phyloP scores from a whole-genome alignment of 2,888 invertebrate species.

The Hermaeophaga mercurialis region DNA sequence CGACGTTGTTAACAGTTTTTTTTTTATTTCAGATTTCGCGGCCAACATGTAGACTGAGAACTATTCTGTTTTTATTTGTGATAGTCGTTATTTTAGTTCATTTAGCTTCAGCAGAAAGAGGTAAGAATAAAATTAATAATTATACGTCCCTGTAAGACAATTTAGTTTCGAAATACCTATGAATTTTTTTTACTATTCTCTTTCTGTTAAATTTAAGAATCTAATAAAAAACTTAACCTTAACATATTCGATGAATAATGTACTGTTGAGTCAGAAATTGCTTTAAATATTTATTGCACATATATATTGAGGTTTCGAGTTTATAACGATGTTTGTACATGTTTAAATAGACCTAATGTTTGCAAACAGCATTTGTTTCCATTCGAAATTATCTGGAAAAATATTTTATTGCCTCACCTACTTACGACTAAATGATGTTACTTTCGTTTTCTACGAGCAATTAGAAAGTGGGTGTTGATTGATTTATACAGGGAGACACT shows the following conservation, averaged over 20 bases:
- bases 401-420: slow-evolving; percentile 2
- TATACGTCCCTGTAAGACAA: too few species aligned
- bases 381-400: background rate
- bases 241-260: too few species aligned
- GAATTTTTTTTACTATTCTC: too few species aligned
- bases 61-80: slow-evolving; percentile 47
- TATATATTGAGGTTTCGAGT: background rate
- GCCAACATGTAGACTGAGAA: slow-evolving; percentile 47
- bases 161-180: too few species aligned
- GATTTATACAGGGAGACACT: background rate
- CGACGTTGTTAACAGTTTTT: slow-evolving; percentile 9
- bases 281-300: slow-evolving; percentile 1
- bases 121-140: too few species aligned
- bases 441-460: slow-evolving; percentile 3
- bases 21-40: slow-evolving; percentile 49
- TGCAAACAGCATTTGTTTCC: background rate
- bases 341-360: background rate
- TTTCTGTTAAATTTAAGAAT: too few species aligned
- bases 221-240: too few species aligned
- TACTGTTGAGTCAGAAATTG: too few species aligned
- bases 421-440: slow-evolving; percentile 1
- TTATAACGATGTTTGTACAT: background rate
- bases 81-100: slow-evolving; percentile 52
- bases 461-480: slow-evolving; percentile 7
- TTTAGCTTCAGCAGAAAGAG: slow-evolving; percentile 51